Conservation (phyloP, 2,888 invertebrate genomes). For the Cepaea hortensis region DNA sequence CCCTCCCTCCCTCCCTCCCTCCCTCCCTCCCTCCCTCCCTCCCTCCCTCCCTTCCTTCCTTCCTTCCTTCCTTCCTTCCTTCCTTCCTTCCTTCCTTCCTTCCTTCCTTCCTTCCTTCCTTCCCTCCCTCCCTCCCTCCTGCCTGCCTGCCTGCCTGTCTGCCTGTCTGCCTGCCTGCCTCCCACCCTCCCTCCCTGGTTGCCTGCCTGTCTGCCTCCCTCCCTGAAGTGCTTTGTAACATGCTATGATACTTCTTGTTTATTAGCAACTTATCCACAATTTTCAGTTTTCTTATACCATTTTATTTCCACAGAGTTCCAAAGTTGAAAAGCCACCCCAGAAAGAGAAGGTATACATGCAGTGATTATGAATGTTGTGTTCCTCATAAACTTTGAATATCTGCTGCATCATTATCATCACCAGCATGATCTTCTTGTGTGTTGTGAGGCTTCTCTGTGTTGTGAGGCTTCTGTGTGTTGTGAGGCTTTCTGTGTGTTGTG, state of each 20-base stretch:
- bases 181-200: not conserved
- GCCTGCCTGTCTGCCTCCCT: not conserved
- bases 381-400: too few species aligned
- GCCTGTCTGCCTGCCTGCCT: not conserved
- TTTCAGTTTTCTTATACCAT: not conserved
- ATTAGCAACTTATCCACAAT: too few species aligned
- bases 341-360: slow-evolving; percentile 34
- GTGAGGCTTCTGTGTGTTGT: too few species aligned
- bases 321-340: slow-evolving; percentile 9
- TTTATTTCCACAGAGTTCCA: slow-evolving; percentile 11
- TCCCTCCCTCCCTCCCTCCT: not conserved
- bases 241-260: too few species aligned
- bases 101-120: not conserved
- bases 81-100: not conserved
- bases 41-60: not conserved
- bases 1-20: not conserved
- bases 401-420: too few species aligned
- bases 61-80: not conserved
- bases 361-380: too few species aligned
- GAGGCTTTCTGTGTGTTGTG: too few species aligned
- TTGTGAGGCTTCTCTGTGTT: too few species aligned
- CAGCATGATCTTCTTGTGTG: too few species aligned
- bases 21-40: not conserved
- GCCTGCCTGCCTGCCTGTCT: not conserved
- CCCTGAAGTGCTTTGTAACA: not conserved